phyloP scores from a whole-genome alignment of 2,888 invertebrate genomes.

The Atrina japonica region DNA sequence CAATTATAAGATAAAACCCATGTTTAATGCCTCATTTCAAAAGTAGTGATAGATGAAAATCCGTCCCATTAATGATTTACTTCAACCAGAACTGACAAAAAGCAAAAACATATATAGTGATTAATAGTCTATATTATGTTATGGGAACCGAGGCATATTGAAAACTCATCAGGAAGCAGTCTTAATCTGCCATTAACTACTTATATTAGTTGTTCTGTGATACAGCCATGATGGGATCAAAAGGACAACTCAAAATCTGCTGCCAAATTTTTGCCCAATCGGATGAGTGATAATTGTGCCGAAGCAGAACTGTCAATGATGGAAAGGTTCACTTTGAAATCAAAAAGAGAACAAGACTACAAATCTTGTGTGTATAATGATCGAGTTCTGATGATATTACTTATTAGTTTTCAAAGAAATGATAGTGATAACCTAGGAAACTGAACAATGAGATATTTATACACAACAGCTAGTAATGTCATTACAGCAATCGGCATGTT shows the following conservation, averaged over 20 bases:
- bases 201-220: constrained; percentile 24
- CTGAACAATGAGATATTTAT: too few relatives aligned
- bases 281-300: constrained; percentile 6
- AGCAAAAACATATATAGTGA: constrained; percentile 22
- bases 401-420: too few relatives aligned
- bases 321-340: too few relatives aligned
- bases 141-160: constrained; percentile 21
- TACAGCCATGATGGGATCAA: constrained; percentile 16
- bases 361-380: too few relatives aligned
- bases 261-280: constrained; percentile 5
- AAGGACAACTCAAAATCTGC: constrained; percentile 2
- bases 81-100: constrained; percentile 20
- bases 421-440: too few relatives aligned
- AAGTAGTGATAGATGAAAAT: constrained; percentile 22
- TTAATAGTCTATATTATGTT: constrained; percentile 31
- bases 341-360: too few relatives aligned
- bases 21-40: constrained; percentile 32
- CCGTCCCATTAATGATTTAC: constrained; percentile 24
- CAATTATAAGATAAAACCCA: constrained; percentile 16
- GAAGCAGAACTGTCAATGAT: too few relatives aligned
- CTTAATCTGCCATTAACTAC: constrained; percentile 22
- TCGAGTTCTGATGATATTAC: too few relatives aligned
- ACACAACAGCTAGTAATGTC: too few relatives aligned
- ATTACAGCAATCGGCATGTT: too few relatives aligned
- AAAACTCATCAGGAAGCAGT: constrained; percentile 21